A percentile compares a stretch with the other conserved stretches of the same genome.
Conservation (phyloP, 2,797 vertebrate species). For the Synaphobranchus kaupii region DNA sequence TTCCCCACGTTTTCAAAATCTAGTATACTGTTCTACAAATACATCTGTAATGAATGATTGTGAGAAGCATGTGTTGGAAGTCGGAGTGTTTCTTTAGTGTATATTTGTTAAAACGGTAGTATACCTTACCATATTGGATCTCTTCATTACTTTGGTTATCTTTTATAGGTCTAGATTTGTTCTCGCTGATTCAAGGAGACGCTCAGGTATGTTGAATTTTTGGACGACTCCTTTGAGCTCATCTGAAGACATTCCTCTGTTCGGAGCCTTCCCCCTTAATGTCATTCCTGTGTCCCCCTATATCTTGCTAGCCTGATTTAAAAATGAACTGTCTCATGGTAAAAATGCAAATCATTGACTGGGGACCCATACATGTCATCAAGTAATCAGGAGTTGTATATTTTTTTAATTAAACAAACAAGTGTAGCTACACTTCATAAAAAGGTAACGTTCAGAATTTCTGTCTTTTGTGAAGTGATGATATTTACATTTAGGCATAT, state of each 20-base stretch:
- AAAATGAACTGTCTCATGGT: neutral
- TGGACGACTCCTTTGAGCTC: neutral
- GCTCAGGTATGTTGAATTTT: constrained; percentile 80
- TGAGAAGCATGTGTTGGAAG: neutral
- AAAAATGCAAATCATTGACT: neutral
- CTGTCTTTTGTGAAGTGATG: neutral
- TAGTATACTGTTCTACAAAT: neutral
- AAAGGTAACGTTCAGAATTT: neutral
- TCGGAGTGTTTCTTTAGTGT: neutral
- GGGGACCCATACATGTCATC: too few species aligned
- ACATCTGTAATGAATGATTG: neutral
- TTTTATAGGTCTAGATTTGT: constrained; percentile 89
- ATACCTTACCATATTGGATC: neutral
- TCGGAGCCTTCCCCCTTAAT: neutral
- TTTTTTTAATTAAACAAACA: too few species aligned
- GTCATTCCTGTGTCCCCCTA: neutral
- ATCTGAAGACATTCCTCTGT: neutral
- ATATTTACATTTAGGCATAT: too few species aligned
- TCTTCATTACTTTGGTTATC: constrained; percentile 27
- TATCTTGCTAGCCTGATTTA: neutral
- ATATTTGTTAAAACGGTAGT: neutral
- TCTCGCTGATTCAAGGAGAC: constrained; percentile 92
- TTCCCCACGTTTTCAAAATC: neutral
- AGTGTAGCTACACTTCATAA: neutral
- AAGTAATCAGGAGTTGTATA: too few species aligned